Evolutionary conservation across 2,113 vertebrate species (phyloP).

Genomic region (Mungos mungo): DNA sequence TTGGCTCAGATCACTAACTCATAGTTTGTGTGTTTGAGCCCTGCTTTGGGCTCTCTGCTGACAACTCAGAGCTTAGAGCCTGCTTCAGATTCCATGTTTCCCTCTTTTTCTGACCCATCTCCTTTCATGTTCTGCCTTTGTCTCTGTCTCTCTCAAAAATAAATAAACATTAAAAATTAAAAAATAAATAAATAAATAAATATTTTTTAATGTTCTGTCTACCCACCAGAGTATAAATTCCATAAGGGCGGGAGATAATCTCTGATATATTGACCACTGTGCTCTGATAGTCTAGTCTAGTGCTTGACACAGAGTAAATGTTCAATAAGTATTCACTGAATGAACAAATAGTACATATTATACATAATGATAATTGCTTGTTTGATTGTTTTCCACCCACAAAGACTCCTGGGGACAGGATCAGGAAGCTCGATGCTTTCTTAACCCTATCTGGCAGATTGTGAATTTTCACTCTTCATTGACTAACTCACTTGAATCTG

Average conservation of each 20-base stretch:
- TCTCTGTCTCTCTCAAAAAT: too few relatives aligned
- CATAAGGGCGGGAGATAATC: not conserved
- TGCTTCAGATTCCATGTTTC: too few relatives aligned
- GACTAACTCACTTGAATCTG: not conserved
- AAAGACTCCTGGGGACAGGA: not conserved
- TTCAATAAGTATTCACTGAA: not conserved
- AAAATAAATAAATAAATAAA: too few relatives aligned
- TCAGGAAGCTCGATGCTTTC: not conserved
- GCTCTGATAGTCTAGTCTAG: not conserved
- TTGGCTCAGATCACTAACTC: too few relatives aligned
- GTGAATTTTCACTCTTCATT: not conserved
- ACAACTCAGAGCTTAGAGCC: too few relatives aligned
- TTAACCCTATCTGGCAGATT: not conserved
- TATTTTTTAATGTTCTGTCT: not conserved
- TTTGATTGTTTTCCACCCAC: not conserved
- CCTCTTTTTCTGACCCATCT: too few relatives aligned
- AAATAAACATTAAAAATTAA: too few relatives aligned
- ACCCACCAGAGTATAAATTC: not conserved
- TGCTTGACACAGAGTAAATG: not conserved
- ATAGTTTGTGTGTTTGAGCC: too few relatives aligned
- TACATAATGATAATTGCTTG: not conserved
- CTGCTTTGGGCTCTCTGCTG: too few relatives aligned
- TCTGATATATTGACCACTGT: not conserved
- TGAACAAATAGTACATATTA: not conserved
- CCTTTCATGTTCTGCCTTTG: too few relatives aligned